Percentiles rank a stretch among this genome's conserved stretches.
These are phyloP conservation scores for Physeter macrocephalus DNA, from an alignment of 2,113 vertebrate genomes.

Conservation along the genomic window DNA sequence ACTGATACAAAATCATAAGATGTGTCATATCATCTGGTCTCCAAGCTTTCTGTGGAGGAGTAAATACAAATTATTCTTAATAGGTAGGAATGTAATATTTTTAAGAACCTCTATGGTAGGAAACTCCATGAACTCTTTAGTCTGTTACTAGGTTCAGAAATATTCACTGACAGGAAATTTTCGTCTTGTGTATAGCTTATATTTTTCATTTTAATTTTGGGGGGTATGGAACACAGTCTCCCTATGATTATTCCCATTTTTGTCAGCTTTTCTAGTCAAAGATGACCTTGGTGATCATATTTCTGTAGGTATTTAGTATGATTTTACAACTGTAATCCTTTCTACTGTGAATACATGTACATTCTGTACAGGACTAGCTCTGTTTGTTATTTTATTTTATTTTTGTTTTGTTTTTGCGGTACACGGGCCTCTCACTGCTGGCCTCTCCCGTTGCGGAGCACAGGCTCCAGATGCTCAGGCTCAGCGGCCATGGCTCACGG, in stretches of 20 bases:
- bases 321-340: not conserved
- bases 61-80: not conserved
- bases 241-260: not conserved
- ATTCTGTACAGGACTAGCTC: not conserved
- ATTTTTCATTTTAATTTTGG: not conserved
- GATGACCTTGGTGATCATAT: not conserved
- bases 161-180: not conserved
- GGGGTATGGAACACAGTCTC: not conserved
- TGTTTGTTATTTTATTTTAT: not conserved
- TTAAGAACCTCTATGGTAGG: not conserved
- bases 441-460: no score
- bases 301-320: not conserved
- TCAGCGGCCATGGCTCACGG: no score
- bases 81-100: conserved; percentile 8
- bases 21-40: not conserved
- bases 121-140: conserved; percentile 8
- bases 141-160: not conserved
- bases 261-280: not conserved
- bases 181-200: not conserved
- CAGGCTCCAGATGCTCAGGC: no score
- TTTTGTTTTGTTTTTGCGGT: no score
- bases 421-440: no score
- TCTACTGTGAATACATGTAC: not conserved
- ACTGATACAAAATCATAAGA: not conserved
- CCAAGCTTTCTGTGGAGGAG: not conserved